phyloP scores from a whole-genome alignment of 2,113 vertebrate species.

The Rhynchomys soricoides region DNA sequence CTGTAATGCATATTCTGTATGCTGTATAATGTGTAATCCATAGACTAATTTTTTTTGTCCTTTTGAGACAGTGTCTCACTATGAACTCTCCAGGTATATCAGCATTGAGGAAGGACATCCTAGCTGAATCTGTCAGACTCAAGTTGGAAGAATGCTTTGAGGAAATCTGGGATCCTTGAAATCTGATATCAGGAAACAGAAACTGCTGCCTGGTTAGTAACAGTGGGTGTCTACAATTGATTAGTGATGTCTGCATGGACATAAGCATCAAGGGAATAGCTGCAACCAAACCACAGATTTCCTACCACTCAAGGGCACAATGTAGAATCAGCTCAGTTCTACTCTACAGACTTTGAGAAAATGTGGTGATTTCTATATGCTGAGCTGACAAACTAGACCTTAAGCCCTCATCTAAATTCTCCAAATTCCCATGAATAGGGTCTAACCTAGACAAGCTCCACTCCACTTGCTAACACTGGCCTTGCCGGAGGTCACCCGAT shows the following conservation, averaged over 20 bases:
- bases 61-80: neutral
- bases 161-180: neutral
- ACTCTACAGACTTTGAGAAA: neutral
- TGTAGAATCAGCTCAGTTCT: neutral
- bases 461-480: neutral
- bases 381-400: constrained; percentile 12
- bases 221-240: neutral
- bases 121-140: neutral
- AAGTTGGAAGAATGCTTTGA: neutral
- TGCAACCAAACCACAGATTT: neutral
- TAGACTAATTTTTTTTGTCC: neutral
- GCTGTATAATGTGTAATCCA: neutral
- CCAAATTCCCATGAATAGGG: constrained; percentile 57
- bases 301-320: neutral
- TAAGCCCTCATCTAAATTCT: constrained; percentile 44
- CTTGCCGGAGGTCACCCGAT: constrained; percentile 8
- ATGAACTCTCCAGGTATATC: neutral
- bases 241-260: constrained; percentile 48
- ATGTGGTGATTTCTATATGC: neutral
- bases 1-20: neutral
- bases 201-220: neutral
- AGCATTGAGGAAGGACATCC: neutral
- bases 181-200: neutral
- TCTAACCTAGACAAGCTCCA: constrained; percentile 9
- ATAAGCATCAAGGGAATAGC: neutral